Percentiles rank a stretch among this genome's conserved stretches.
Evolutionary conservation across 2,888 invertebrate species (phyloP).

Genomic region (Lumbricus terrestris): DNA sequence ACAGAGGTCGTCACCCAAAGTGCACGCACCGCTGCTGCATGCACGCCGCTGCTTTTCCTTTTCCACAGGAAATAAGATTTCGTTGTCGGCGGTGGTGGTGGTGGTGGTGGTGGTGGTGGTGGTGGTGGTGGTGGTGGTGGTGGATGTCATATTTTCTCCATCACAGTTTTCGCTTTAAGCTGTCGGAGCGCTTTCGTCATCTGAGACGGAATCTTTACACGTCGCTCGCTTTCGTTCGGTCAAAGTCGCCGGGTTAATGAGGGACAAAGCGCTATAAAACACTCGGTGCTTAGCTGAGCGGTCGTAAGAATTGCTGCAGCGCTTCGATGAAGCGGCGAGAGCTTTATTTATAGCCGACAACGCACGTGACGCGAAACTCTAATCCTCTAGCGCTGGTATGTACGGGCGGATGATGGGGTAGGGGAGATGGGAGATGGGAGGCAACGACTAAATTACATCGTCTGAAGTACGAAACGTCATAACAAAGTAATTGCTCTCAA

Average conservation of each 20-base stretch:
- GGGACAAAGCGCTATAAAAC: slow-evolving; percentile 3
- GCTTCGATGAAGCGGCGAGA: background rate
- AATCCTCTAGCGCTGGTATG: background rate
- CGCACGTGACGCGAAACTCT: background rate
- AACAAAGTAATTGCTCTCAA: background rate
- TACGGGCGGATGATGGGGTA: too few relatives aligned
- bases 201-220: background rate
- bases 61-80: background rate
- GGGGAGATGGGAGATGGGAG: too few relatives aligned
- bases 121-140: background rate
- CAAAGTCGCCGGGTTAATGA: background rate
- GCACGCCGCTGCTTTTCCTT: background rate
- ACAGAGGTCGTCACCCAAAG: background rate
- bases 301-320: background rate
- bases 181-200: background rate
- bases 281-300: background rate
- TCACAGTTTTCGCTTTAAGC: background rate
- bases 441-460: slow-evolving; percentile 3
- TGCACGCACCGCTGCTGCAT: background rate
- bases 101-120: background rate
- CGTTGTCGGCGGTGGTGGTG: background rate
- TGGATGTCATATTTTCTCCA: background rate
- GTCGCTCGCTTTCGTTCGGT: background rate
- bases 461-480: background rate
- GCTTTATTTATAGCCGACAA: slow-evolving; percentile 6